These are phyloP conservation scores for Intellagama lesueurii DNA, from an alignment of 2,797 vertebrate species.

Conservation along the genomic window DNA sequence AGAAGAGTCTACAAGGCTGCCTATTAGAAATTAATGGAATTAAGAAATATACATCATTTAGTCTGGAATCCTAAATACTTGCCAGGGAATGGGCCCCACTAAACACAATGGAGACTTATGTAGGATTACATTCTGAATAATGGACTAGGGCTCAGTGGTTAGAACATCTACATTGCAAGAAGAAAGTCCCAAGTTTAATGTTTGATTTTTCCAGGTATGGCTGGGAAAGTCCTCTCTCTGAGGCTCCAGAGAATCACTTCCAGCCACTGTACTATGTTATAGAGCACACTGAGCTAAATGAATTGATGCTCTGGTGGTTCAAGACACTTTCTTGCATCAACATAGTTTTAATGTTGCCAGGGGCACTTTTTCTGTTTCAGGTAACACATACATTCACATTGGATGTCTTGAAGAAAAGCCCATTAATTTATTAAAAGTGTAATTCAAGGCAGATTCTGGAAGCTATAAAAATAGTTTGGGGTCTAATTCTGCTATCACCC, in stretches of 20 bases:
- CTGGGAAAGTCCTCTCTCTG: not conserved
- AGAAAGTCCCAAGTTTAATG: not conserved
- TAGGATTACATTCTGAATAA: not conserved
- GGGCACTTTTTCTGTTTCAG: conserved; percentile 53
- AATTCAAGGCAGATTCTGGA: conserved; percentile 58
- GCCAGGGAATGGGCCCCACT: not conserved
- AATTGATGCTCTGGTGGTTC: not conserved
- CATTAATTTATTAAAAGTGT: conserved; percentile 64
- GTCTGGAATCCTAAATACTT: not conserved
- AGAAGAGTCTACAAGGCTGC: no score
- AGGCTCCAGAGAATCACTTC: not conserved
- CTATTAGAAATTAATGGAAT: no score
- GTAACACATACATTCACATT: conserved; percentile 59
- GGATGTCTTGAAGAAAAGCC: conserved; percentile 54
- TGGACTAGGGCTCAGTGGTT: not conserved
- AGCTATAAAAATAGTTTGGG: conserved; percentile 42
- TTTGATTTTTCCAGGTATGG: not conserved
- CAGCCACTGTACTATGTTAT: not conserved
- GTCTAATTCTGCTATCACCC: conserved; percentile 55
- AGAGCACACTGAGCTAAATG: not conserved
- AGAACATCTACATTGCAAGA: not conserved
- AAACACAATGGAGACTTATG: not conserved
- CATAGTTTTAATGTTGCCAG: conserved; percentile 40
- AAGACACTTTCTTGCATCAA: not conserved
- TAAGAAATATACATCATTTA: no score